A percentile compares a stretch with the other conserved stretches of the same genome.
Evolutionary conservation across 92 coral and sea anemone species (phyloP).

Genomic region (Epizoanthus illoricatus): DNA sequence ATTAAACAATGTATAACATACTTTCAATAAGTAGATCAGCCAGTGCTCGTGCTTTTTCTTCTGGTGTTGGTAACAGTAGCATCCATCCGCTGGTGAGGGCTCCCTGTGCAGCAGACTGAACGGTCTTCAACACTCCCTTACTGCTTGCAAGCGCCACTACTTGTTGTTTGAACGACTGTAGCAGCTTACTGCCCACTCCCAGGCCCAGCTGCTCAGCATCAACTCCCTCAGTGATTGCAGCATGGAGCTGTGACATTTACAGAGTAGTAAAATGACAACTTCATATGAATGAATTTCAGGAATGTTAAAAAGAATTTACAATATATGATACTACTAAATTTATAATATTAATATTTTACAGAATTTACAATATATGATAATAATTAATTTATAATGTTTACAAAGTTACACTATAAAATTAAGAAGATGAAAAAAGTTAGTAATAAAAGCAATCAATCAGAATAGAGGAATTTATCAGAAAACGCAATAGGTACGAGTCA

Average conservation of each 20-base stretch:
- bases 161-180: slow-evolving; percentile 95
- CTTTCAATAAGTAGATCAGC: slow-evolving; percentile 90
- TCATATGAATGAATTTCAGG: background rate
- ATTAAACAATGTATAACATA: slow-evolving; percentile 31
- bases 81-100: slow-evolving; percentile 96
- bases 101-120: slow-evolving; percentile 94
- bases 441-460: no score
- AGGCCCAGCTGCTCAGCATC: slow-evolving; percentile 86
- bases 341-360: no score
- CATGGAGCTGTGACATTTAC: slow-evolving; percentile 71
- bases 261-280: background rate
- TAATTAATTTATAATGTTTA: no score
- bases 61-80: slow-evolving; percentile 92
- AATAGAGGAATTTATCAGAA: no score
- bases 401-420: no score
- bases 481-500: no score
- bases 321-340: no score
- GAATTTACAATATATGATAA: no score
- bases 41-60: slow-evolving; percentile 90
- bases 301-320: no score
- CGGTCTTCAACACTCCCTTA: slow-evolving; percentile 95
- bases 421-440: no score
- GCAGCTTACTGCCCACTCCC: slow-evolving; percentile 94
- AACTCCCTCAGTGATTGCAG: slow-evolving; percentile 90
- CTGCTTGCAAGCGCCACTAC: slow-evolving; percentile 93